Evolutionary conservation across 2,888 invertebrate genomes (phyloP).

Genomic region (Lagria hirta): DNA sequence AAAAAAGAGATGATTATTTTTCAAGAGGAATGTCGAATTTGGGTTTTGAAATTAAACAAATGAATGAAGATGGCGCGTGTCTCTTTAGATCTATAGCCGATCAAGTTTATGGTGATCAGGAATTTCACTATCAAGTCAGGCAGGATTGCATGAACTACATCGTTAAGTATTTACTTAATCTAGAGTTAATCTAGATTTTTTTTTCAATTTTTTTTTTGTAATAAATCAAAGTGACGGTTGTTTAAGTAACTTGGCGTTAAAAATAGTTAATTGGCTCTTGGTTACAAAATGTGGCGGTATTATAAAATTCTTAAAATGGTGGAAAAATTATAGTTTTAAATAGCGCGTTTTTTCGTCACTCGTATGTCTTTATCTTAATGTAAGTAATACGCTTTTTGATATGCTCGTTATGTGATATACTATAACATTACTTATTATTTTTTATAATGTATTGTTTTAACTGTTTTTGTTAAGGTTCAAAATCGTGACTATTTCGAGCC

Average conservation of each 20-base stretch:
- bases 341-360: no score
- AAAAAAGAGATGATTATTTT: slow-evolving; percentile 50
- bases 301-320: no score
- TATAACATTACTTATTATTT: neutral
- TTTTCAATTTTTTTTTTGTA: no score
- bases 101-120: slow-evolving; percentile 89
- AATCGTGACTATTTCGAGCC: slow-evolving; percentile 86
- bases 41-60: slow-evolving; percentile 77
- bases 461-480: slow-evolving; percentile 62
- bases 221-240: no score
- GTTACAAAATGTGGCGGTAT: no score
- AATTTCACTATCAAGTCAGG: slow-evolving; percentile 80
- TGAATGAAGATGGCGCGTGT: slow-evolving; percentile 88
- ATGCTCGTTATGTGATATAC: neutral
- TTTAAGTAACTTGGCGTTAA: no score
- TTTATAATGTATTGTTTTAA: slow-evolving; percentile 2
- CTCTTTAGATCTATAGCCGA: slow-evolving; percentile 85
- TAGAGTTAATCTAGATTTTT: no score
- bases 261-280: no score
- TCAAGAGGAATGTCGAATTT: slow-evolving; percentile 63
- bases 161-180: slow-evolving; percentile 55
- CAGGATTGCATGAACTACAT: slow-evolving; percentile 89
- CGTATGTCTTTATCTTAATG: no score
- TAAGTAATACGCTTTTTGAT: no score
- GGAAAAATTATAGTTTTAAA: no score